These are phyloP conservation scores for Diploscapter pachys DNA, from an alignment of 1,140 invertebrate species.

Conservation along the genomic window DNA sequence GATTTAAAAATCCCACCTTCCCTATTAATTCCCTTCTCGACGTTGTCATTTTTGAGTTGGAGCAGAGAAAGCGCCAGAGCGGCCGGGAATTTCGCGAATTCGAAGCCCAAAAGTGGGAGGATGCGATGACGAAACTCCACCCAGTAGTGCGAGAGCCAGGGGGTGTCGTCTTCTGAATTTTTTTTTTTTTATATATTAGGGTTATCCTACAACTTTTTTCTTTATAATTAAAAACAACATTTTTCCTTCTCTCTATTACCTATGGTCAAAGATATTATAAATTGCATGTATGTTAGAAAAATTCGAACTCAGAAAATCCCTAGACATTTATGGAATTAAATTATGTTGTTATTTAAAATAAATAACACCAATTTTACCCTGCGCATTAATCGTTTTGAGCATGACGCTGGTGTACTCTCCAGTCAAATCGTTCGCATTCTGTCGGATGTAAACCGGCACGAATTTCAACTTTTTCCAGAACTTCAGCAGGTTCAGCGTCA, in stretches of 20 bases:
- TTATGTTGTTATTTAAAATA: not conserved
- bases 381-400: constrained; percentile 69
- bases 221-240: too few species aligned
- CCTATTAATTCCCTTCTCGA: constrained; percentile 27
- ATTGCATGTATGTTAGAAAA: too few species aligned
- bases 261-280: too few species aligned
- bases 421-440: constrained; percentile 88
- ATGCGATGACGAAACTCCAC: constrained; percentile 50
- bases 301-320: too few species aligned
- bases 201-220: too few species aligned
- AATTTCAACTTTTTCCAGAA: constrained; percentile 85
- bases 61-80: constrained; percentile 53
- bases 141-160: constrained; percentile 48
- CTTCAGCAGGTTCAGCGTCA: constrained; percentile 78
- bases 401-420: constrained; percentile 97
- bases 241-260: too few species aligned
- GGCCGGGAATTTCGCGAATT: constrained; percentile 45
- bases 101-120: constrained; percentile 42
- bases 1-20: constrained; percentile 21
- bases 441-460: constrained; percentile 84
- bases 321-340: not conserved
- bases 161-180: not conserved
- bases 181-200: too few species aligned
- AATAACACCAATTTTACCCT: too few species aligned
- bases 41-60: constrained; percentile 35